Evolutionary conservation across 2,113 vertebrate species (phyloP), one percentile per base, ranked within the genome.

Genomic region (Propithecus coquereli): DNA sequence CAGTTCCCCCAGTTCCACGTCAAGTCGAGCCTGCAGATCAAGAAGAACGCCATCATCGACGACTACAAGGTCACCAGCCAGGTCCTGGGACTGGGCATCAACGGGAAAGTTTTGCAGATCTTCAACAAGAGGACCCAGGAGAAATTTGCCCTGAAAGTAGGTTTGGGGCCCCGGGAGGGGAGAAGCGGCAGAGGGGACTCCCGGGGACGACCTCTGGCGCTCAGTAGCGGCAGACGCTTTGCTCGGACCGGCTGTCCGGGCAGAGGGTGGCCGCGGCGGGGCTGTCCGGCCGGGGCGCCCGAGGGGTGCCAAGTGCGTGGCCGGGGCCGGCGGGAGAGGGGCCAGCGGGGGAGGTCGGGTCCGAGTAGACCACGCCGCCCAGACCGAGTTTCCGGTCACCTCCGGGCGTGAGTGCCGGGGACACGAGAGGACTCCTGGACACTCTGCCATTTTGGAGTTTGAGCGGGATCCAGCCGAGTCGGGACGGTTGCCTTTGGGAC

Each of bases 31-130:
- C 98, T 99, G 93, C 99, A 98, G 98, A 99, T 99, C 88, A 99
- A 99, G 98, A 99, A 99, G 96, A 99, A 99, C 96, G 99, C 99
- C 97, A 99, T 99, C 95, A 99, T 99, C 40, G 99, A 99, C 94
- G 99, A 99, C 86, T 99, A 99, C 99, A 99, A 99, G 99, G 99
- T 99, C 97, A 99, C 99, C 97, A 99, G 98, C 96, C 99, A 99
- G 98, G 99, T 99, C 86, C 97, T 99, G 98, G 99, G 99, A 16
- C 98, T 99, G 95, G 99, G 99, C 74, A 99, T 99, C 98, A 99
- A 99, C 98, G 99, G 99, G 57, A 99, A 99, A 98, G 99, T 99
- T 94, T 97, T 99, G 80, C 99, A 99, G 96, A 99, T 99, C 97
- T 99, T 99, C 92, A 99, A 98, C 74, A 99, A 99, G 99, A 99